Conservation (phyloP, 2,797 vertebrate species). For the Naso thynnoides region DNA sequence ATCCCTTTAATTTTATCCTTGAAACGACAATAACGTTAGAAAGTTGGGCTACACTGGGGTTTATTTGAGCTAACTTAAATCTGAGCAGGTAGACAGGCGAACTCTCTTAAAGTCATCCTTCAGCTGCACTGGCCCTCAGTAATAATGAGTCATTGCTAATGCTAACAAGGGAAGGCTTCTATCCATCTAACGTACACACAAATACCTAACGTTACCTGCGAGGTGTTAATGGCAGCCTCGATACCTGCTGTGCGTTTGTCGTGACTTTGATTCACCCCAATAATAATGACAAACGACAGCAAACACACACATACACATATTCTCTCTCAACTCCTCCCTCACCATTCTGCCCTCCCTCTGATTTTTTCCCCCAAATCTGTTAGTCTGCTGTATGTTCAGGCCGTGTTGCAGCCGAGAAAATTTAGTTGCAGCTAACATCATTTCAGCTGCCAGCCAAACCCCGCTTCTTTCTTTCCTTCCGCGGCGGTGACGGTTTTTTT, state of each 20-base stretch:
- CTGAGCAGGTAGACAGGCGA: neutral
- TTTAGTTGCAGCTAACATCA: slow-evolving; percentile 36
- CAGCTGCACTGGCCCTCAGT: neutral
- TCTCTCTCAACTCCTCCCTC: slow-evolving; percentile 73
- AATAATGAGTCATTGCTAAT: neutral
- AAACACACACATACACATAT: slow-evolving; percentile 22
- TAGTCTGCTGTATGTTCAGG: slow-evolving; percentile 43
- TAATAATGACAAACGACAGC: slow-evolving; percentile 34
- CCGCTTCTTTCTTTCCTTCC: slow-evolving; percentile 23
- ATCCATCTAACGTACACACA: too few relatives aligned
- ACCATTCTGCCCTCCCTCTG: slow-evolving; percentile 73
- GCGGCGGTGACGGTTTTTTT: slow-evolving; percentile 6
- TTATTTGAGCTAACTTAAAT: neutral
- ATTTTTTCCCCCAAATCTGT: slow-evolving; percentile 49
- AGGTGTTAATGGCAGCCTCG: neutral
- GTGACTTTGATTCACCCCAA: slow-evolving; percentile 45
- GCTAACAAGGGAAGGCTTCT: neutral
- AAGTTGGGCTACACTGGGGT: neutral
- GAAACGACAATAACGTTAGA: neutral
- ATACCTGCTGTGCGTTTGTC: slow-evolving; percentile 26
- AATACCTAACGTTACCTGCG: neutral
- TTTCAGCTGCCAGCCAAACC: slow-evolving; percentile 21
- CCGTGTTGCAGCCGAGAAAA: slow-evolving; percentile 41
- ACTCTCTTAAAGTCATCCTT: neutral
- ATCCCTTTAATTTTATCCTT: neutral